Evolutionary conservation across 92 coral and sea anemone species (phyloP).

Genomic region (Umimayanthus chanpuru): DNA sequence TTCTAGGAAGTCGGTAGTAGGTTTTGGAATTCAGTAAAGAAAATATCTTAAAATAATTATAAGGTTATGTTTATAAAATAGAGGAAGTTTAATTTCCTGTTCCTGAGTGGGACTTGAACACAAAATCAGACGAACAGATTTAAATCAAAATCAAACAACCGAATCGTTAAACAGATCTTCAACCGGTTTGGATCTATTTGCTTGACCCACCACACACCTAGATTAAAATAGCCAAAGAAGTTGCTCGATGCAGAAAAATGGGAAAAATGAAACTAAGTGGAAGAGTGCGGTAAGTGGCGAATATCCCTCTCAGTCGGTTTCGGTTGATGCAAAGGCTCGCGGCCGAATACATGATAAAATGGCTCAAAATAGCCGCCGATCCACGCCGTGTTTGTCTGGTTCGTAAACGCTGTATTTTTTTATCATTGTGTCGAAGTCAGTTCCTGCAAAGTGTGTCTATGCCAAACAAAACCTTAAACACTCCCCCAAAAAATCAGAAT

Average conservation of each 20-base stretch:
- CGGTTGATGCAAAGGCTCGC: neutral
- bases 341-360: neutral
- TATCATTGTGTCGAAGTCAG: neutral
- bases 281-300: neutral
- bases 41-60: neutral
- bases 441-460: conserved; percentile 1
- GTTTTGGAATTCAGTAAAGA: conserved; percentile 2
- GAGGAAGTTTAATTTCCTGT: conserved; percentile 47
- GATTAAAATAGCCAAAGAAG: neutral
- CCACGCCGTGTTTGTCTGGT: neutral
- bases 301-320: neutral
- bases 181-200: neutral
- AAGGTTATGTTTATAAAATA: conserved; percentile 33
- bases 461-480: neutral
- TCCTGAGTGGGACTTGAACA: conserved; percentile 13
- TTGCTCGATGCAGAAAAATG: neutral
- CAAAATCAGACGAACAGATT: conserved; percentile 14
- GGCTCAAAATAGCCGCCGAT: conserved; percentile 13
- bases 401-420: neutral
- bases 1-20: conserved; percentile 26
- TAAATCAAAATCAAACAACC: conserved; percentile 12
- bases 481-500: neutral
- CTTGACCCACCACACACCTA: neutral
- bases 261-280: neutral
- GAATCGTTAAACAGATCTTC: neutral